Percentiles rank a stretch among this genome's conserved stretches.
Conservation (phyloP, 2,797 vertebrate genomes). For the Cossypha niveicapilla region DNA sequence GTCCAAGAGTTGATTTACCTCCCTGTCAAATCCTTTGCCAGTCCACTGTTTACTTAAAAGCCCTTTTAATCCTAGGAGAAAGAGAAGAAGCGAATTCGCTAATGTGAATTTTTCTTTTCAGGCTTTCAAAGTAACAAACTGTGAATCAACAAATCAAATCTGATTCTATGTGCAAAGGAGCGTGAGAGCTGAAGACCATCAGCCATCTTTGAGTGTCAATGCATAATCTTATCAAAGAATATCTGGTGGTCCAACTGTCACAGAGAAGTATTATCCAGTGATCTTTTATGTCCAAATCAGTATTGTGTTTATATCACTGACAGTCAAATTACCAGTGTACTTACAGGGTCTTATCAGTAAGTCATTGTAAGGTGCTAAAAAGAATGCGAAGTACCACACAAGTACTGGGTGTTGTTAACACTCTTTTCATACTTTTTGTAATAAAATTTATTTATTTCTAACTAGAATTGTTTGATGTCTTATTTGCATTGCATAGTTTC, state of each 20-base stretch:
- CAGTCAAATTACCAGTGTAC: not conserved
- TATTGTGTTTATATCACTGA: not conserved
- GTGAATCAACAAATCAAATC: not conserved
- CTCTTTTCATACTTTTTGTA: not conserved
- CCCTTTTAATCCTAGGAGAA: conserved; percentile 77
- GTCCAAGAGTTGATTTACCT: conserved; percentile 80
- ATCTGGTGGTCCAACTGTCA: not conserved
- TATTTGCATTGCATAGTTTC: not conserved
- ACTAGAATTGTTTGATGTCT: not conserved
- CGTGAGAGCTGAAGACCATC: not conserved
- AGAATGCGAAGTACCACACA: not conserved
- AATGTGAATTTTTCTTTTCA: not conserved
- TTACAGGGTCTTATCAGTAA: not conserved
- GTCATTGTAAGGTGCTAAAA: not conserved
- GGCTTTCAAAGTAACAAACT: not conserved
- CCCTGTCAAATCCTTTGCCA: conserved; percentile 85
- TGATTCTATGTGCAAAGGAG: not conserved
- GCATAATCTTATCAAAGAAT: not conserved
- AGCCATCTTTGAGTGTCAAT: not conserved
- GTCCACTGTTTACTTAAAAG: conserved; percentile 86
- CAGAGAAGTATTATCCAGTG: not conserved
- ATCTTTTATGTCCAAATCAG: not conserved
- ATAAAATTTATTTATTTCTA: not conserved
- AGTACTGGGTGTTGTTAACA: not conserved
- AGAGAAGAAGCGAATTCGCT: not conserved